Evolutionary conservation across 2,888 invertebrate species (phyloP).

Genomic region (Drosophila buzzatii): DNA sequence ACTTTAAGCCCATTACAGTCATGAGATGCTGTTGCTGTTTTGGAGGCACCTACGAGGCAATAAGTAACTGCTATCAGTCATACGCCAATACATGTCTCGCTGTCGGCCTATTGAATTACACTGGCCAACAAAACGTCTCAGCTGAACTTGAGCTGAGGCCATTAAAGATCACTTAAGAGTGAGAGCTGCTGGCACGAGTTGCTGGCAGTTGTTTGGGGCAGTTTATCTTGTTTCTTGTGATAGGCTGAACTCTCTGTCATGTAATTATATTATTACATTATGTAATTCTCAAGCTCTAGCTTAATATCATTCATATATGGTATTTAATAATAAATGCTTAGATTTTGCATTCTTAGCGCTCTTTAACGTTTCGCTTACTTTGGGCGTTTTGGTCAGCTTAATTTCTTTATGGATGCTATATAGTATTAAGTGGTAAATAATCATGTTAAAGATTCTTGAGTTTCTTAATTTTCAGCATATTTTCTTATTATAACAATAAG

Average conservation of each 20-base stretch:
- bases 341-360: no score
- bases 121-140: constrained; percentile 34
- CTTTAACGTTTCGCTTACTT: no score
- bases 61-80: constrained; percentile 73
- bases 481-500: background rate
- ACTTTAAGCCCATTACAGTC: constrained; percentile 62
- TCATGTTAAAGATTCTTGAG: background rate
- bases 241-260: no score
- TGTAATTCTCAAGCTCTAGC: background rate
- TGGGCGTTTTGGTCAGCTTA: no score
- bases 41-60: constrained; percentile 55
- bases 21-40: constrained; percentile 28
- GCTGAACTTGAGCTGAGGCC: background rate
- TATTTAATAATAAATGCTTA: no score
- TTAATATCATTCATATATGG: background rate
- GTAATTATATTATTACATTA: no score
- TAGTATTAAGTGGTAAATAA: background rate
- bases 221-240: background rate
- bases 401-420: background rate
- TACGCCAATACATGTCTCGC: constrained; percentile 70
- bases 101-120: constrained; percentile 63
- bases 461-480: background rate
- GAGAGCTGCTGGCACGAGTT: background rate
- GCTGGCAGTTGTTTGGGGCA: background rate
- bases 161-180: background rate